Evolutionary conservation across 2,888 invertebrate species (phyloP).

Genomic region (Gymnoscelis rufifasciata): DNA sequence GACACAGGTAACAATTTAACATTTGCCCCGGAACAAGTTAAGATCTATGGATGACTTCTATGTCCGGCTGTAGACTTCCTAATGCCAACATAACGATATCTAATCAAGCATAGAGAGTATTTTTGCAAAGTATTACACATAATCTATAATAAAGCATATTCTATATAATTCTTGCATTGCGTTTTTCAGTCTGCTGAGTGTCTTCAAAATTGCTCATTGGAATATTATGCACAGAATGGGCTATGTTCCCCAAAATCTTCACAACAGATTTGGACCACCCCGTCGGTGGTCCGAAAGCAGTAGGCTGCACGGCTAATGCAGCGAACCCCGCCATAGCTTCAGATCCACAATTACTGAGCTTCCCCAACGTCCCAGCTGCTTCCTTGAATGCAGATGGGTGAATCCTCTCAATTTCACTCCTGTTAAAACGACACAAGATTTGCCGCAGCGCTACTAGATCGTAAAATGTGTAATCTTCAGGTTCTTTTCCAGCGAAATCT

Average conservation of each 20-base stretch:
- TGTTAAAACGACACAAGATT: slow-evolving; percentile 78
- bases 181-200: neutral
- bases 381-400: slow-evolving; percentile 75
- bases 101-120: too few species aligned
- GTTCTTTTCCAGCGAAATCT: slow-evolving; percentile 74
- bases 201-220: neutral
- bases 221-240: slow-evolving; percentile 31
- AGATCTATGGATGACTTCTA: too few species aligned
- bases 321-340: slow-evolving; percentile 70
- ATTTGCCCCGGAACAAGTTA: too few species aligned
- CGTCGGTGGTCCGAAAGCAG: slow-evolving; percentile 64
- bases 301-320: slow-evolving; percentile 54
- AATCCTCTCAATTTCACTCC: slow-evolving; percentile 70
- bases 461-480: slow-evolving; percentile 77
- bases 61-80: too few species aligned
- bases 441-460: slow-evolving; percentile 75
- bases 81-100: too few species aligned
- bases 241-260: slow-evolving; percentile 58
- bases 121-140: too few species aligned
- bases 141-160: too few species aligned
- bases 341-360: slow-evolving; percentile 60
- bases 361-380: slow-evolving; percentile 64
- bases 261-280: slow-evolving; percentile 59
- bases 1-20: too few species aligned
- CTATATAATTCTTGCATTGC: too few species aligned